Conservation (phyloP, 2,797 vertebrate species). For the Sebastes ruberrimus region DNA sequence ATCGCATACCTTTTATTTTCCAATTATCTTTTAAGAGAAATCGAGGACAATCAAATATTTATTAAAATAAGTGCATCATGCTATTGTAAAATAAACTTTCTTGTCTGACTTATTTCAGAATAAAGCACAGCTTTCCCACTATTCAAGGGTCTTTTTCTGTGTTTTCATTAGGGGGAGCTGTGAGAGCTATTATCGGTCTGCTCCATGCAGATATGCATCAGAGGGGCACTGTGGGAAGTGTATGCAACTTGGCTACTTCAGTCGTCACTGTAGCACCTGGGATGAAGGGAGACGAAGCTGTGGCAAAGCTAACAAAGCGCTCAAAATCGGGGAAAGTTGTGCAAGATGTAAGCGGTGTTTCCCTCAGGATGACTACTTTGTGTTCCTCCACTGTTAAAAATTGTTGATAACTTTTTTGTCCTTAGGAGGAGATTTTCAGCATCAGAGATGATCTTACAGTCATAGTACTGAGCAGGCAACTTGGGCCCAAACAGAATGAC, state of each 20-base stretch:
- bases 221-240: slow-evolving; percentile 70
- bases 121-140: not conserved
- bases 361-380: not conserved
- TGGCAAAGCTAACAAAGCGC: slow-evolving; percentile 77
- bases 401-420: not conserved
- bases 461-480: slow-evolving; percentile 62
- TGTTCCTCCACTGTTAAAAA: not conserved
- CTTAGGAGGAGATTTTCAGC: slow-evolving; percentile 79
- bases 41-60: not conserved
- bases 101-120: not conserved
- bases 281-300: slow-evolving; percentile 50
- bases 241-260: slow-evolving; percentile 80
- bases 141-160: not conserved
- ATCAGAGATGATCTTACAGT: slow-evolving; percentile 75
- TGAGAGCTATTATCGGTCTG: slow-evolving; percentile 77
- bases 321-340: slow-evolving; percentile 82
- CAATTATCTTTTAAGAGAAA: not conserved
- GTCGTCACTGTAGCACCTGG: slow-evolving; percentile 74
- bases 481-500: slow-evolving; percentile 49
- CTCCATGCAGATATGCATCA: slow-evolving; percentile 86
- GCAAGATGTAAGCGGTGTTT: slow-evolving; percentile 71
- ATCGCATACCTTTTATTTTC: not conserved
- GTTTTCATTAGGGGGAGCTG: slow-evolving; percentile 74
- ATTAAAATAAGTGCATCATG: not conserved
- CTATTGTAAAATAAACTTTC: not conserved